Conservation (phyloP, 2,113 vertebrate species). For the Campylorhamphus procurvoides region DNA sequence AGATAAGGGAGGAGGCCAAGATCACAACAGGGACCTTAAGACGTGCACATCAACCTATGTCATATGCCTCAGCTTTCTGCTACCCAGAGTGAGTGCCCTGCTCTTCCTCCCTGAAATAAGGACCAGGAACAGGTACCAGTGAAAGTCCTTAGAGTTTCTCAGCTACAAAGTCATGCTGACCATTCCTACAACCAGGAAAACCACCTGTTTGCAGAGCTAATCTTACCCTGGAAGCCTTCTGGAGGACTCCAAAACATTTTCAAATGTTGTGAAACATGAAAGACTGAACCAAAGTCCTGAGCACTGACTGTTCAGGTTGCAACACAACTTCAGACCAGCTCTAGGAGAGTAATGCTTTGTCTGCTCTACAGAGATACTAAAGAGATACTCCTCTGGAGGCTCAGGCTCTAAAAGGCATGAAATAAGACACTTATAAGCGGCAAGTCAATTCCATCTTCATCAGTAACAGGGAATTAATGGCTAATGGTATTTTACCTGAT, state of each 20-base stretch:
- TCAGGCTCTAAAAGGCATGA: neutral
- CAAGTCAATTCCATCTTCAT: constrained; percentile 1
- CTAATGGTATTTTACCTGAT: neutral
- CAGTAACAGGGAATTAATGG: constrained; percentile 12
- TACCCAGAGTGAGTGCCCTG: neutral
- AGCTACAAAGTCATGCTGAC: neutral
- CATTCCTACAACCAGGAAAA: neutral
- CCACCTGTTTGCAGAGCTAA: neutral
- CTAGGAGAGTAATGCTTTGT: neutral
- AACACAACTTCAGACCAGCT: neutral
- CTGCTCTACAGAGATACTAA: neutral
- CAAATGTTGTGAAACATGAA: neutral
- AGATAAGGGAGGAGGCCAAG: neutral
- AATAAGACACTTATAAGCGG: neutral
- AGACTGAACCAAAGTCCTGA: neutral
- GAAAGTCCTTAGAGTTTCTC: neutral
- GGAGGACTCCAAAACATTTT: neutral
- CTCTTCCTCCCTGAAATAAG: neutral
- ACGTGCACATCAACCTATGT: neutral
- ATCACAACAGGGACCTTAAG: neutral
- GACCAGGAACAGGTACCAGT: neutral
- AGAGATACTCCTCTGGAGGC: neutral
- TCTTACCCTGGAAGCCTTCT: neutral
- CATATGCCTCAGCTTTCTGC: neutral
- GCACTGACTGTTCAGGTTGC: neutral